Base-by-base conservation (phyloP, 1,140 invertebrate genomes). In the Oncopeltus fasciatus region DNA sequence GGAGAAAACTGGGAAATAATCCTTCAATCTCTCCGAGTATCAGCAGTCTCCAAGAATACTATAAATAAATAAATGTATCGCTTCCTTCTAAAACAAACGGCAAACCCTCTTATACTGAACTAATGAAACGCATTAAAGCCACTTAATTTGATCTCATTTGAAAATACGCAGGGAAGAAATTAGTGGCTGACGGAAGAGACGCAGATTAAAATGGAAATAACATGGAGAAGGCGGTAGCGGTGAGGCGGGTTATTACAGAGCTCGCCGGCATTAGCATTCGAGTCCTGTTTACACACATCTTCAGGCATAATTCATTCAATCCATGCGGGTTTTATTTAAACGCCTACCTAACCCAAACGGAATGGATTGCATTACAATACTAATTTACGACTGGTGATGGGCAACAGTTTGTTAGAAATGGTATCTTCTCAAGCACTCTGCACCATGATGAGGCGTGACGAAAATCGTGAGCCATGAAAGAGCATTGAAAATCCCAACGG, bases 101-200 rank as follows among this genome's bases (percentile, higher is more conserved):
- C 4, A 9, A 49, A 2, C 24, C 26, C 49, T 18, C 20, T 26
- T 53, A 24, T 53, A 53, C 26, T 27, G 21, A 27, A 53, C 49
- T 53, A 53, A 53, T 53, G 14, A 24, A 53, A 53, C 20, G 49
- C 24, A 53, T 53, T 53, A 53, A 24, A 24, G 24, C 49, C 49
- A 24, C 49, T 53, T 53, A 53, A 53, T 53, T 53, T 53, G 21
- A 53, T 24, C 49, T 53, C 21, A 53, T 53, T 53, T 53, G 21
- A 53, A 53, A 53, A 53, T 53, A 53, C 31, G 31, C 31, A 14
- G 14, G 31, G 14, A 14, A 38, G 14, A 38, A 38, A 38, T 38
- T 38, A 24, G 5, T 27, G 49, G 20, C 20, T 53, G 24, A 53
- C 21, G 24, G 49, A 53, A 53, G 21, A 53, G n/a, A 53, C 20